Conservation (phyloP, 2,113 vertebrate species). For the Symphodus melops region DNA sequence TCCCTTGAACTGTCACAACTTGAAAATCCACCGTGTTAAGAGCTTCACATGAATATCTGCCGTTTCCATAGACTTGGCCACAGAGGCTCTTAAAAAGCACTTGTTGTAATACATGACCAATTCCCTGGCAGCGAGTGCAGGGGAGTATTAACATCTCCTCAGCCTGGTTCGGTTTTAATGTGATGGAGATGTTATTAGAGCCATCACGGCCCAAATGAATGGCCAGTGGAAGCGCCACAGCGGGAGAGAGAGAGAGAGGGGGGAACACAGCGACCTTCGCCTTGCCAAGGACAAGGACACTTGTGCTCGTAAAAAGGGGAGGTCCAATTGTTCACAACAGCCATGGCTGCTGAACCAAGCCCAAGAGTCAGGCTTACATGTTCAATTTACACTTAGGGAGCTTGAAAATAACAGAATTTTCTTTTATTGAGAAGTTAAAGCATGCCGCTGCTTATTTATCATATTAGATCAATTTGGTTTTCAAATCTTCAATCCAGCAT, state of each 20-base stretch:
- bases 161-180: slow-evolving; percentile 71
- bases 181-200: slow-evolving; percentile 80
- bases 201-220: slow-evolving; percentile 73
- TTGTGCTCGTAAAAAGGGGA: slow-evolving; percentile 75
- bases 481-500: not conserved
- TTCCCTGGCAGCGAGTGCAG: slow-evolving; percentile 62
- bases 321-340: slow-evolving; percentile 70
- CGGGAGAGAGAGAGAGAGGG: slow-evolving; percentile 58
- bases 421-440: not conserved
- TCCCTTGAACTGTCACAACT: slow-evolving; percentile 84
- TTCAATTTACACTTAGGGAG: slow-evolving; percentile 25
- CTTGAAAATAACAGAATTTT: not conserved
- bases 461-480: not conserved
- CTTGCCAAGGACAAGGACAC: slow-evolving; percentile 81
- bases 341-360: slow-evolving; percentile 56
- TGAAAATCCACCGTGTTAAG: slow-evolving; percentile 70
- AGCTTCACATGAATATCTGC: slow-evolving; percentile 70
- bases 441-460: not conserved
- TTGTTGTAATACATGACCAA: slow-evolving; percentile 79
- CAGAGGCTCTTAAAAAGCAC: slow-evolving; percentile 73
- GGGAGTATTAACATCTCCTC: slow-evolving; percentile 74
- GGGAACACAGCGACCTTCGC: slow-evolving; percentile 69
- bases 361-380: slow-evolving; percentile 52
- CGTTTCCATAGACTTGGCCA: slow-evolving; percentile 59
- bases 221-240: slow-evolving; percentile 67